A percentile compares a stretch with the other conserved stretches of the same genome.
phyloP scores from a whole-genome alignment of 2,113 vertebrate species.

The Rhineura floridana region DNA sequence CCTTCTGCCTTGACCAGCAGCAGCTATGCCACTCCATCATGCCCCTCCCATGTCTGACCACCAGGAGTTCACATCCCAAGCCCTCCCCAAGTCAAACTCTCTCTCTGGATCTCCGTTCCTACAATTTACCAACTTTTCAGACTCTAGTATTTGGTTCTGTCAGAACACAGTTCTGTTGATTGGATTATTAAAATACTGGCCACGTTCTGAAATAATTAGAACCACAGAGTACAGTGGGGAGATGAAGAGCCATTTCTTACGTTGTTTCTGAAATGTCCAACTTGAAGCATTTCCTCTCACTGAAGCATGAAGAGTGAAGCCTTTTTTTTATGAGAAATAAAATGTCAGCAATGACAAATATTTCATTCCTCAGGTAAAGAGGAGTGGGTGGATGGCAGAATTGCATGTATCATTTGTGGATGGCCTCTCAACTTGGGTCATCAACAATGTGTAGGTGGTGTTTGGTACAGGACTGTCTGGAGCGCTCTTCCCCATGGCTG shows the following conservation, averaged over 20 bases:
- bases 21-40: no score
- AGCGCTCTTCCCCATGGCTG: background rate
- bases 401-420: background rate
- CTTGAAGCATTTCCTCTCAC: background rate
- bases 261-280: background rate
- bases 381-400: background rate
- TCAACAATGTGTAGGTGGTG: background rate
- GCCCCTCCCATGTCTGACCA: no score
- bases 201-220: no score
- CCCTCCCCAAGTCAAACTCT: background rate
- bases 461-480: background rate
- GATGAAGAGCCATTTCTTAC: background rate
- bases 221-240: background rate
- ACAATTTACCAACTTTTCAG: background rate
- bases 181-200: background rate
- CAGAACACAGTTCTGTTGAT: background rate
- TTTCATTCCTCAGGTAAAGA: constrained; percentile 21
- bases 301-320: background rate
- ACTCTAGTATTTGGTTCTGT: background rate
- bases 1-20: no score
- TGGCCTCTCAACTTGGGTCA: background rate
- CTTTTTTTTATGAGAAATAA: background rate
- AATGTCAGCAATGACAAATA: constrained; percentile 4
- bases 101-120: background rate
- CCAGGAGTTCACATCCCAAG: no score